Conservation (phyloP, 23 tunicate species). For the Phallusia fumigata region DNA sequence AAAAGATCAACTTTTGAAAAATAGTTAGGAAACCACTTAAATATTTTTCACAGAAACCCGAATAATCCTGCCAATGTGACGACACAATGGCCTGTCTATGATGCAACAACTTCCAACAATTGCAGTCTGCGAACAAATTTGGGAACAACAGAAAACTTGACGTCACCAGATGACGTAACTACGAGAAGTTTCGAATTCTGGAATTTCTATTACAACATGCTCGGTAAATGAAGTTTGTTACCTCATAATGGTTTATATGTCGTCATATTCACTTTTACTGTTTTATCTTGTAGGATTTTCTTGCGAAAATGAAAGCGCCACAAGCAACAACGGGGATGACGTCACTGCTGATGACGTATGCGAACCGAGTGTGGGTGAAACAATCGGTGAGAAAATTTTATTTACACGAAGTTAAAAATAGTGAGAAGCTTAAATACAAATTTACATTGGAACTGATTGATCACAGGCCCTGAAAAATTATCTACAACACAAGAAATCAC, state of each 20-base stretch:
- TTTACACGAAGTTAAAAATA: too few relatives aligned
- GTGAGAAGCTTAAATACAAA: neutral
- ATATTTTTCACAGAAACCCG: conserved; percentile 26
- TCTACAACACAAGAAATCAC: neutral
- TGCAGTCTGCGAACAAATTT: neutral
- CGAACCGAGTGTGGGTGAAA: conserved; percentile 32
- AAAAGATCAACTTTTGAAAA: too few relatives aligned
- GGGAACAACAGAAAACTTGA: neutral
- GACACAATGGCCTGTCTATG: conserved; percentile 35
- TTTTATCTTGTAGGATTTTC: neutral
- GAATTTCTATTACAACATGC: conserved; percentile 28
- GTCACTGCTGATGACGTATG: conserved; percentile 20
- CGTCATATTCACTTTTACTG: too few relatives aligned
- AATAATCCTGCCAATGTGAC: conserved; percentile 17
- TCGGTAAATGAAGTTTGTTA: conserved; percentile 17
- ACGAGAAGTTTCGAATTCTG: conserved; percentile 61
- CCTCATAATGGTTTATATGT: too few relatives aligned
- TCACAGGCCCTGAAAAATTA: neutral
- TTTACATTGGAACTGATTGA: neutral
- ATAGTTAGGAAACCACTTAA: too few relatives aligned
- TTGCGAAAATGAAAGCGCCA: neutral
- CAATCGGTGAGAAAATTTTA: conserved; percentile 4
- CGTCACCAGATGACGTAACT: conserved; percentile 18
- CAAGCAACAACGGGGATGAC: neutral
- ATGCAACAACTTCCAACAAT: neutral